phyloP scores from a whole-genome alignment of 2,113 vertebrate species.

The Peromyscus californicus region DNA sequence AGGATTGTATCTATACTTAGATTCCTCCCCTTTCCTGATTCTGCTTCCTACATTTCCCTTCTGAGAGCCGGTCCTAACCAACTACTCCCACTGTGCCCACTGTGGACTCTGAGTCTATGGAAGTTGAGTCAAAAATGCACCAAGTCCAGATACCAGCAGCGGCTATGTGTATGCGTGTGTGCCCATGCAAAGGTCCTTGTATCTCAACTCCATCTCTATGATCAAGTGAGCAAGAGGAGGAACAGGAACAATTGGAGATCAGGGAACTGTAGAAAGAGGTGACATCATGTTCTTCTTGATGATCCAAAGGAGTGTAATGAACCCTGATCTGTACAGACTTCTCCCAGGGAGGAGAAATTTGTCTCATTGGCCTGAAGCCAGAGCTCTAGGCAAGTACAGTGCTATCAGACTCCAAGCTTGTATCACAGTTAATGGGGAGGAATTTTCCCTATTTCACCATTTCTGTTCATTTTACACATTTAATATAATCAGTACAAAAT shows the following conservation, averaged over 20 bases:
- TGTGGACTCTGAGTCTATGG: not conserved
- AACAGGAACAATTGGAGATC: not conserved
- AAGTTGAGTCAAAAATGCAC: not conserved
- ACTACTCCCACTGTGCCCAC: not conserved
- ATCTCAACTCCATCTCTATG: not conserved
- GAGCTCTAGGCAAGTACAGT: not conserved
- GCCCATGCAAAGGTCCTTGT: not conserved
- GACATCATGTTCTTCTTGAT: not conserved
- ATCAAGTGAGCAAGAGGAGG: not conserved
- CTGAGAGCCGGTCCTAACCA: not conserved
- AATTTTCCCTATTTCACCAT: conserved; percentile 39
- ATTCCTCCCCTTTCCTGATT: not conserved
- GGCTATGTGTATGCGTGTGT: not conserved
- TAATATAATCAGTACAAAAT: conserved; percentile 41
- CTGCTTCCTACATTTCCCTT: not conserved
- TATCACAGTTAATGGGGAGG: conserved; percentile 12
- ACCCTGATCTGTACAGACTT: not conserved
- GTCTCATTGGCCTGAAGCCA: conserved; percentile 10
- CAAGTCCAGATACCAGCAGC: not conserved
- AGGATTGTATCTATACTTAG: not conserved
- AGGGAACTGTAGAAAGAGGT: not conserved
- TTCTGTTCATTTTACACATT: conserved; percentile 7
- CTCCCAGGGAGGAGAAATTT: conserved; percentile 23
- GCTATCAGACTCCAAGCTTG: not conserved
- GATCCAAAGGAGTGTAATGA: not conserved